These are phyloP conservation scores for Botia kubotai DNA, from an alignment of 2,797 vertebrate species.

Conservation along the genomic window DNA sequence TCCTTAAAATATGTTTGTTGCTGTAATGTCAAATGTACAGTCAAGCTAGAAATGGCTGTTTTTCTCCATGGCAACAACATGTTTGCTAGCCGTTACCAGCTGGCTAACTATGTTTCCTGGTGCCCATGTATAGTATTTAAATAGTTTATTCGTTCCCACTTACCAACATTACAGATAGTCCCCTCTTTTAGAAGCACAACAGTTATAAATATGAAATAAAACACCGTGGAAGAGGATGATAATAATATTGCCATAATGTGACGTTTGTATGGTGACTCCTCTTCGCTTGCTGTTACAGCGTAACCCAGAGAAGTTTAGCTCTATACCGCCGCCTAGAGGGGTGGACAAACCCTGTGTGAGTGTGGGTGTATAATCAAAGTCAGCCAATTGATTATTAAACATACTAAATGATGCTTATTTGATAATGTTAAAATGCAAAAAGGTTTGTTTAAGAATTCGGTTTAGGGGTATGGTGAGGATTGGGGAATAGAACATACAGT, in stretches of 20 bases:
- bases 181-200: slow-evolving; percentile 51
- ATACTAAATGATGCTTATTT: too few species aligned
- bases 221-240: not conserved
- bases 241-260: slow-evolving; percentile 25
- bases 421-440: too few species aligned
- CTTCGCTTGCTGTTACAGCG: slow-evolving; percentile 12
- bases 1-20: not conserved
- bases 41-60: not conserved
- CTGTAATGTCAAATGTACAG: not conserved
- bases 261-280: not conserved
- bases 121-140: not conserved
- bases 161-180: slow-evolving; percentile 68
- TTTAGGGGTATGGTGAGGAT: too few species aligned
- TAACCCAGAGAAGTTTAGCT: not conserved
- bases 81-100: slow-evolving; percentile 4
- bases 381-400: too few species aligned
- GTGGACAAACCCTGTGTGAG: not conserved
- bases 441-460: too few species aligned
- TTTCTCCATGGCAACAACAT: slow-evolving; percentile 43
- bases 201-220: slow-evolving; percentile 37
- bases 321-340: slow-evolving; percentile 15
- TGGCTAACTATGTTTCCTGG: not conserved
- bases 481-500: too few species aligned
- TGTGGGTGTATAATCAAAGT: too few species aligned
- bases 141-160: slow-evolving; percentile 43